Evolutionary conservation across 2,797 vertebrate species (phyloP), one percentile per base, ranked within the genome.

Genomic region (Apogon hyalosoma): DNA sequence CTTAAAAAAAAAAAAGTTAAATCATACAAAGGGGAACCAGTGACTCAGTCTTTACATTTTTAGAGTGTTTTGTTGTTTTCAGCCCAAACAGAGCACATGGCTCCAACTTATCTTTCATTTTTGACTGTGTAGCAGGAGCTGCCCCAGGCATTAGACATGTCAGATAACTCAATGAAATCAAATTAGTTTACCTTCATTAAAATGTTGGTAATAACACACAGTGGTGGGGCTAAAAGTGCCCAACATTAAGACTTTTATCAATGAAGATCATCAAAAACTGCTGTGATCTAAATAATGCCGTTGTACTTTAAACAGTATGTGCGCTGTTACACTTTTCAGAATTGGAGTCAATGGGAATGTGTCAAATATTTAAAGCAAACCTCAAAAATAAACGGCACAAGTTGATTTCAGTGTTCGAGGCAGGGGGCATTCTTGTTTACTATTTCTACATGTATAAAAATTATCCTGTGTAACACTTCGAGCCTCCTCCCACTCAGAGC

Each of bases 371-470:
- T 39, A 41, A 67, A 73, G 69, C 31, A 6, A 28, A 28, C 24
- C 24, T 52, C 16, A 54, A 6, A 42, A 36, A 47, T 19, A 54
- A 55, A 66, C 31, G 53, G 13, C 24, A 64, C 13, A 39, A 53
- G 16, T 60, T 50, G 40, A 59, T 50, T 59, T 64, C 5, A 42
- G 54, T 66, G 4, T 65, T 36, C 48, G 63, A 59, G 49, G 73
- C 38, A 15, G 53, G 42, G 38, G 43, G 46, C 75, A 9, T 49
- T 55, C 31, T 46, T 63, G 13, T 49, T 13, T 51, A 42, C 51
- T 8, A 15, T 54, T 42, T 62, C 16, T 24, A 53, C 48, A 43
- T 54, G 45, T 77, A n/a, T 55, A 67, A 77, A 68, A 76, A 68
- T 2, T 69, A 72, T 75, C 69, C 12, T 63, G 63, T 58, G 49